Evolutionary conservation across 1,140 invertebrate genomes (phyloP).

Genomic region (Zaprionus vittiger): DNA sequence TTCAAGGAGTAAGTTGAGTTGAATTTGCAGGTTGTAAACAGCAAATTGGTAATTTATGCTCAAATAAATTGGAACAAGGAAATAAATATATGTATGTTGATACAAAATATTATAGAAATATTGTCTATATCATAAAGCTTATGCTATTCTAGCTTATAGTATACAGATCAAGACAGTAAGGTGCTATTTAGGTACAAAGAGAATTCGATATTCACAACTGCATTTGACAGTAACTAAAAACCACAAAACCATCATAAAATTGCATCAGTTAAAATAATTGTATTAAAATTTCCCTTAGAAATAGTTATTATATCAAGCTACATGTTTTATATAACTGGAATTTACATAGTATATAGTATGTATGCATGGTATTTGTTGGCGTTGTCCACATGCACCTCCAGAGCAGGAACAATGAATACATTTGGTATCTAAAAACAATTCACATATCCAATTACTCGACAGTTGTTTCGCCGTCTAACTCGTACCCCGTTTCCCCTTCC

Average conservation of each 20-base stretch:
- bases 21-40: background rate
- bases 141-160: too few relatives aligned
- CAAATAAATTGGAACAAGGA: background rate
- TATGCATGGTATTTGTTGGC: background rate
- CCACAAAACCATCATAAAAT: background rate
- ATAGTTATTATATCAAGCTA: background rate
- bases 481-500: background rate
- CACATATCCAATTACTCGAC: constrained; percentile 79
- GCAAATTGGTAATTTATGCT: too few relatives aligned
- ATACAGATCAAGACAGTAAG: too few relatives aligned
- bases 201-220: too few relatives aligned
- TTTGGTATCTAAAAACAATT: constrained; percentile 59
- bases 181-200: too few relatives aligned
- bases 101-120: too few relatives aligned
- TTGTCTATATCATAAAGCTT: too few relatives aligned
- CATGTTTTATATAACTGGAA: background rate
- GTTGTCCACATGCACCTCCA: background rate
- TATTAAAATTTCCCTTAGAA: background rate
- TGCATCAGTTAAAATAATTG: background rate
- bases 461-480: constrained; percentile 54
- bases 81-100: background rate
- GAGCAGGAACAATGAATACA: constrained; percentile 34
- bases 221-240: too few relatives aligned
- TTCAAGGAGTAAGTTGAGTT: background rate
- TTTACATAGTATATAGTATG: background rate